phyloP scores from a whole-genome alignment of 2,888 invertebrate species.

The Agrotis puta region DNA sequence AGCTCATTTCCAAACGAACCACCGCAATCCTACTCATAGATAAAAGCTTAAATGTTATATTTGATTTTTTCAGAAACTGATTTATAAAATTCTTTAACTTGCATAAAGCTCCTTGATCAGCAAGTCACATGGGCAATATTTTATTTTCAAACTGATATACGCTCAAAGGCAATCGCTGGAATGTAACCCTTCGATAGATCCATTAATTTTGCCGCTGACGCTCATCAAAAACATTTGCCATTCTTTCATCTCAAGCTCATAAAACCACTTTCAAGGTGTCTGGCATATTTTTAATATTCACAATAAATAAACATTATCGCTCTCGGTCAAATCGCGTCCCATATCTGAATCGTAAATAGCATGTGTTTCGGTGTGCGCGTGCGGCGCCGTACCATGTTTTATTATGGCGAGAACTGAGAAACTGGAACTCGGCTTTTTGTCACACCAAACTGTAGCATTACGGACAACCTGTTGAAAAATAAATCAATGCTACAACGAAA shows the following conservation, averaged over 20 bases:
- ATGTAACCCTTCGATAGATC: background rate
- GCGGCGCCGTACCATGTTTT: conserved; percentile 65
- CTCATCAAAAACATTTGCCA: conserved; percentile 14
- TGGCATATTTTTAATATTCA: conserved; percentile 53
- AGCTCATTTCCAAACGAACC: no score
- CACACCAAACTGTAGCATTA: conserved; percentile 52
- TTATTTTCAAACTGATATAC: no score
- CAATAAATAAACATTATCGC: conserved; percentile 60
- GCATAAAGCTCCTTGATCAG: no score
- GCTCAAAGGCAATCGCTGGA: background rate
- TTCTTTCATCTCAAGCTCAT: conserved; percentile 30
- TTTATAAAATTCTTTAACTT: no score
- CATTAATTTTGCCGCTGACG: background rate
- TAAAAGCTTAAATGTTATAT: no score
- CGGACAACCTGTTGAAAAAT: background rate
- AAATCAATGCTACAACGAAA: background rate
- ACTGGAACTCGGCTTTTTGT: conserved; percentile 64
- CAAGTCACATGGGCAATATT: no score
- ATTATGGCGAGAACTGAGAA: conserved; percentile 71
- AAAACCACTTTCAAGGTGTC: conserved; percentile 43
- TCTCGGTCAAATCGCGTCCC: conserved; percentile 58
- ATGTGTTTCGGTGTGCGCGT: conserved; percentile 63
- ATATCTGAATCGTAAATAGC: conserved; percentile 72
- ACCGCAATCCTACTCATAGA: no score
- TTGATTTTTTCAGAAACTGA: no score